phyloP scores from a whole-genome alignment of 2,797 vertebrate species.

The Dromococcyx pavoninus region DNA sequence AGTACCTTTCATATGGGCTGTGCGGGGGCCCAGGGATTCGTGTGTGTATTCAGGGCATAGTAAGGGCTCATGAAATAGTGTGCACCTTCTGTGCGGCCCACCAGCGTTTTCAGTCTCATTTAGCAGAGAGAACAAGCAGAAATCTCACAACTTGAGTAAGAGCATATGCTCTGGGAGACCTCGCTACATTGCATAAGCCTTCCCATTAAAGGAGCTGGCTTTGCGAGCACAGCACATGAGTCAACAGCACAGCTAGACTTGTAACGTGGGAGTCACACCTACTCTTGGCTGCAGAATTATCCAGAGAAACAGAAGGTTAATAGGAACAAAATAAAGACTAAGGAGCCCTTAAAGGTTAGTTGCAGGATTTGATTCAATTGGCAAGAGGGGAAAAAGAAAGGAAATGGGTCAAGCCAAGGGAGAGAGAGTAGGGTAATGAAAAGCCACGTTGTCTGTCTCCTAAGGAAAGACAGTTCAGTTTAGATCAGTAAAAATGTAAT shows the following conservation, averaged over 20 bases:
- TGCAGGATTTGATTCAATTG: slow-evolving; percentile 31
- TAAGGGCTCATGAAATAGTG: neutral
- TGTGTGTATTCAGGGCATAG: neutral
- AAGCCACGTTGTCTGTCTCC: slow-evolving; percentile 38
- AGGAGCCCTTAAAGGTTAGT: slow-evolving; percentile 71
- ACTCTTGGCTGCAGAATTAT: slow-evolving; percentile 71
- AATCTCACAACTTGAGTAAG: slow-evolving; percentile 44
- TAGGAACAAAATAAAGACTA: slow-evolving; percentile 69
- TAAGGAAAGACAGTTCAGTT: neutral
- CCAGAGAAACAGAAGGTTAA: slow-evolving; percentile 73
- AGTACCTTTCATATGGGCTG: neutral
- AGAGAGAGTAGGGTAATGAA: slow-evolving; percentile 33
- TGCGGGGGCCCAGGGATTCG: neutral
- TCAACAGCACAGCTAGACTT: slow-evolving; percentile 68
- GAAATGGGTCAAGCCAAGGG: slow-evolving; percentile 61
- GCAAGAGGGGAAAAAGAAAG: slow-evolving; percentile 35
- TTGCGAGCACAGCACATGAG: slow-evolving; percentile 55
- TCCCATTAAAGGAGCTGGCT: slow-evolving; percentile 60
- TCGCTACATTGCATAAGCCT: slow-evolving; percentile 65
- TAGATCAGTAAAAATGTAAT: neutral
- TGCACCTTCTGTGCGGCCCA: neutral
- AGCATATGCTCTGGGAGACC: slow-evolving; percentile 57
- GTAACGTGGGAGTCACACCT: slow-evolving; percentile 69
- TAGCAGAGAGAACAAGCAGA: slow-evolving; percentile 33
- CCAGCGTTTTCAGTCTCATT: neutral